Conservation (phyloP, 2,888 invertebrate genomes). For the Lysandra coridon region DNA sequence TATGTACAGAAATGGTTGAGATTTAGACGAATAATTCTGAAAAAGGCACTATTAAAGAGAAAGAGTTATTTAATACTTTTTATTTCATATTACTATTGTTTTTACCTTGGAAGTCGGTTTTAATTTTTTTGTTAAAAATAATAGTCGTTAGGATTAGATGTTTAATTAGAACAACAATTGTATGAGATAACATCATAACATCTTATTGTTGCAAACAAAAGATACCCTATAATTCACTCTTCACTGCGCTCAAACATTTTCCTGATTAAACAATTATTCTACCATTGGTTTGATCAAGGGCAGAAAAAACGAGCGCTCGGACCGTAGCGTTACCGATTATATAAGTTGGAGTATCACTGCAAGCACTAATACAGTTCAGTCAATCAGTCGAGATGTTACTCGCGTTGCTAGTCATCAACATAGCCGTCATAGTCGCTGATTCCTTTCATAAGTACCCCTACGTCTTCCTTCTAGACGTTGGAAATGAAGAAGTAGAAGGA, state of each 20-base stretch:
- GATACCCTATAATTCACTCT: background rate
- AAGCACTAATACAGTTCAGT: slow-evolving; percentile 54
- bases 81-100: no score
- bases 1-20: no score
- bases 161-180: background rate
- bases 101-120: no score
- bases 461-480: slow-evolving; percentile 68
- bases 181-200: background rate
- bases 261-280: slow-evolving; percentile 39
- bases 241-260: slow-evolving; percentile 17
- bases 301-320: slow-evolving; percentile 62
- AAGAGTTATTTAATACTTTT: no score
- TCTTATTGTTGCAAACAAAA: background rate
- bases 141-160: background rate
- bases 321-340: slow-evolving; percentile 66
- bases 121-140: no score
- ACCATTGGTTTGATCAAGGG: slow-evolving; percentile 67
- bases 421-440: slow-evolving; percentile 51
- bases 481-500: slow-evolving; percentile 72
- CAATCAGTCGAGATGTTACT: slow-evolving; percentile 60
- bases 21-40: no score
- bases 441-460: slow-evolving; percentile 72
- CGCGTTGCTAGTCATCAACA: slow-evolving; percentile 49
- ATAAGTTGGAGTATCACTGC: slow-evolving; percentile 67
- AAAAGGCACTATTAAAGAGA: no score